phyloP scores from a whole-genome alignment of 64 coral and sea anemone genomes.

The Porites australiensis region DNA sequence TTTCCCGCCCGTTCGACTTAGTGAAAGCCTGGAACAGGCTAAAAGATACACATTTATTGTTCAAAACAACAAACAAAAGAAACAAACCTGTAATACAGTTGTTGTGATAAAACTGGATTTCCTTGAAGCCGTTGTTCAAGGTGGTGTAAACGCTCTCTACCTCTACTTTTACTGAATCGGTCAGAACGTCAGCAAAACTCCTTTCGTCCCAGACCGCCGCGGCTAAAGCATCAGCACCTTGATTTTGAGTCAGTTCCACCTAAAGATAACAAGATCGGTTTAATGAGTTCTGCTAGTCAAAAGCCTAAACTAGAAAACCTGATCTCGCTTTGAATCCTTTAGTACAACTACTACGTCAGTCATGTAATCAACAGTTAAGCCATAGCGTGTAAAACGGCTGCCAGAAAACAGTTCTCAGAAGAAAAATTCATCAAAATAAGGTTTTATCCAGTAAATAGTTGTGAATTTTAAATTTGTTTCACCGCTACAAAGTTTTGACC shows the following conservation, averaged over 20 bases:
- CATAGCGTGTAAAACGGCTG: too few relatives aligned
- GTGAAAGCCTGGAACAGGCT: background rate
- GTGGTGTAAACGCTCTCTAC: conserved; percentile 66
- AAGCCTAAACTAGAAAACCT: too few relatives aligned
- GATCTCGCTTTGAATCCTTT: too few relatives aligned
- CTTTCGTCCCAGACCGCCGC: conserved; percentile 62
- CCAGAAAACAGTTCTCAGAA: too few relatives aligned
- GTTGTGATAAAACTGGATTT: conserved; percentile 85
- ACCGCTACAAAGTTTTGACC: too few relatives aligned
- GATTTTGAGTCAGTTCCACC: conserved; percentile 71
- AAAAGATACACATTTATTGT: background rate
- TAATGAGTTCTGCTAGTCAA: background rate
- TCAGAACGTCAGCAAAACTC: conserved; percentile 67
- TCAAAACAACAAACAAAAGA: too few relatives aligned
- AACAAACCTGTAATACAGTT: conserved; percentile 73
- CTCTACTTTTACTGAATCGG: conserved; percentile 72
- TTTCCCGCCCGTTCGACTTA: too few relatives aligned
- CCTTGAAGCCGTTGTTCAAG: conserved; percentile 68
- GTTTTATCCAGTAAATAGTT: too few relatives aligned
- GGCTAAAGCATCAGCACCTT: background rate
- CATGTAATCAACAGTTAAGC: too few relatives aligned
- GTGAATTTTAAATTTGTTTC: too few relatives aligned
- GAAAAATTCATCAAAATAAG: too few relatives aligned
- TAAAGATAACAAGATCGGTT: background rate
- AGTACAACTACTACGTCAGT: too few relatives aligned